Percentiles rank a stretch among this genome's conserved stretches.
Evolutionary conservation across 2,888 invertebrate species (phyloP).

Genomic region (Drosophila pegasa): DNA sequence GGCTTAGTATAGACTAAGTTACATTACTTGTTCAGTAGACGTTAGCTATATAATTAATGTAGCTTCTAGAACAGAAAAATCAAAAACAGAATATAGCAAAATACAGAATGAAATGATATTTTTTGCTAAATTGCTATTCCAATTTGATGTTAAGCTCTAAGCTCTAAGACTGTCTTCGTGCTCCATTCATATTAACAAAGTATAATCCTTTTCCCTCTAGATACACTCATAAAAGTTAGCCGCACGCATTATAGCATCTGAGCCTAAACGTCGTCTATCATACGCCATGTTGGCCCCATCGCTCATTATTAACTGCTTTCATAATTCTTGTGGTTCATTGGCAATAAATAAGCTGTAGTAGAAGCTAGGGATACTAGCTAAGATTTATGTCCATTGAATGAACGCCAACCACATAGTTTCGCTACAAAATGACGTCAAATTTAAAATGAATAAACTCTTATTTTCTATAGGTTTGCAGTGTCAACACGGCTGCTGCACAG

Average conservation of each 20-base stretch:
- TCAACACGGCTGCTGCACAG: conserved; percentile 21
- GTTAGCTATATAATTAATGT: too few relatives aligned
- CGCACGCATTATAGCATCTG: background rate
- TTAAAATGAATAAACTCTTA: background rate
- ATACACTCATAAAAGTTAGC: background rate
- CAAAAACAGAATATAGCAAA: too few relatives aligned
- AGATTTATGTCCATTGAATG: background rate
- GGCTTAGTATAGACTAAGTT: too few relatives aligned
- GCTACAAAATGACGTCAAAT: background rate
- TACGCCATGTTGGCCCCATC: conserved; percentile 22
- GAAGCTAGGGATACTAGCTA: background rate
- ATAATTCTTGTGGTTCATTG: conserved; percentile 14
- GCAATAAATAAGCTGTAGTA: conserved; percentile 28
- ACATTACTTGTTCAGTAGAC: background rate
- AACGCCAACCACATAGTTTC: background rate
- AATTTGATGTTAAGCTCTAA: too few relatives aligned
- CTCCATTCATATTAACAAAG: background rate
- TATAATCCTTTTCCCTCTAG: background rate
- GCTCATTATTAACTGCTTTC: conserved; percentile 12
- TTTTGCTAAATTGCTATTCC: too few relatives aligned
- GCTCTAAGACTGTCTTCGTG: too few relatives aligned
- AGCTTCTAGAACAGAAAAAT: too few relatives aligned
- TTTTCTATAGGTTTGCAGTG: background rate
- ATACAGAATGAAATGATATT: too few relatives aligned
- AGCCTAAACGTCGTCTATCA: conserved; percentile 25